These are phyloP conservation scores for zebrafish (Danio rerio) DNA, from an alignment of 2,113 vertebrate species.

Conservation along the genomic window GRCz12tu NC_133180.1:18873001-18873500, in stretches of 20 bases:
- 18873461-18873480: slow-evolving; percentile 40
- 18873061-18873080: too few species aligned
- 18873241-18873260: neutral
- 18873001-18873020: too few species aligned
- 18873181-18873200: neutral
- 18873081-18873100: too few species aligned
- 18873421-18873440: neutral
- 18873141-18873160: neutral
- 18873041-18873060: too few species aligned
- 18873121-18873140: too few species aligned
- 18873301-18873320: slow-evolving; percentile 5
- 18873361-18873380: slow-evolving; percentile 37
- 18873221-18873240: neutral
- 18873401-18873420: slow-evolving; percentile 44
- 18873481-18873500: slow-evolving; percentile 58
- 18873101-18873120: too few species aligned
- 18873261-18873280: neutral
- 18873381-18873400: slow-evolving; percentile 58
- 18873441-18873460: slow-evolving; percentile 5
- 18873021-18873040: too few species aligned
- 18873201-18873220: neutral
- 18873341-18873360: slow-evolving; percentile 30
- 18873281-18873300: neutral
- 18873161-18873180: neutral
- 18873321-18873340: neutral